phyloP scores from a whole-genome alignment of 2,797 vertebrate genomes.

The Myotis findleyi region DNA sequence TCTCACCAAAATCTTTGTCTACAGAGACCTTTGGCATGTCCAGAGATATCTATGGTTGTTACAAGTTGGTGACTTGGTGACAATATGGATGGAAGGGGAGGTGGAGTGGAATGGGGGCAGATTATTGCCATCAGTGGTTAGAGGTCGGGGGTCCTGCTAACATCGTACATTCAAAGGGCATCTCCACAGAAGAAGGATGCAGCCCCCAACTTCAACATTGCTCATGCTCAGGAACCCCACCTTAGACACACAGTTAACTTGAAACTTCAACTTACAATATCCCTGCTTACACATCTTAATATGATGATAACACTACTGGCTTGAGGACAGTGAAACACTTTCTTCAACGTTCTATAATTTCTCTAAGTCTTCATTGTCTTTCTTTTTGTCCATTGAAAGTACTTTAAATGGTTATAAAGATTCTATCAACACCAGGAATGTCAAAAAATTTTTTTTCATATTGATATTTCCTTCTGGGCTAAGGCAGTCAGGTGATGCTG shows the following conservation, averaged over 20 bases:
- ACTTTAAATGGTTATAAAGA: background rate
- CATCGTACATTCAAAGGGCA: background rate
- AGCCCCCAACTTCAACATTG: too few species aligned
- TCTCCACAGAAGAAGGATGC: too few species aligned
- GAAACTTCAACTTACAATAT: background rate
- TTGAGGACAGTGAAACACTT: background rate
- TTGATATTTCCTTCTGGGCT: conserved; percentile 28
- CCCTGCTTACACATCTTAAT: background rate
- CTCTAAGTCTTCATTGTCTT: conserved; percentile 19
- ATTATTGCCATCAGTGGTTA: too few species aligned
- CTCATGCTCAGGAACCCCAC: background rate
- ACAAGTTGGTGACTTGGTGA: background rate
- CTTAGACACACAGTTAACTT: too few species aligned
- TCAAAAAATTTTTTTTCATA: background rate
- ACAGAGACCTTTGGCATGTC: rapidly evolving
- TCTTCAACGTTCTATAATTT: background rate
- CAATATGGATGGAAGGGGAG: too few species aligned
- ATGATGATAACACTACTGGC: background rate
- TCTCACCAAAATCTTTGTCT: background rate
- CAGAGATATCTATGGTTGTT: background rate
- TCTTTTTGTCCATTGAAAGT: conserved; percentile 54
- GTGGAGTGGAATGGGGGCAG: rapidly evolving
- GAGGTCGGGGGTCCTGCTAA: background rate
- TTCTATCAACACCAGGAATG: background rate
- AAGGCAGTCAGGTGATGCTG: conserved; percentile 25